These are phyloP conservation scores for Palloptera scutellata DNA, from an alignment of 2,888 invertebrate genomes.

Conservation along the genomic window DNA sequence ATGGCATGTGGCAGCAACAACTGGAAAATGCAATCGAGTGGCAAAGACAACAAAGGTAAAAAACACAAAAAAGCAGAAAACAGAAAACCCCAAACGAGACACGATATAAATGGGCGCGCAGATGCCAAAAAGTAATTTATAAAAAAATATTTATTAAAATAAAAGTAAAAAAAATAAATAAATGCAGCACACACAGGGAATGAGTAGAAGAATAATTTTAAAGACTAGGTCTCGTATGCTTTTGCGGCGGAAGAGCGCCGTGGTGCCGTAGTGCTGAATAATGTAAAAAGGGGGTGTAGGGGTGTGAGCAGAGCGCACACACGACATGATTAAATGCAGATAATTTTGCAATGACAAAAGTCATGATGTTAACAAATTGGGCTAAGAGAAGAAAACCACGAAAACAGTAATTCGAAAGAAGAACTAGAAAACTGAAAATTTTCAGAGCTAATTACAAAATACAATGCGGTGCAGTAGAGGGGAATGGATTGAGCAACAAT, in stretches of 20 bases:
- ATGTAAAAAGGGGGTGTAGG: not conserved
- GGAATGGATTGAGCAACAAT: too few relatives aligned
- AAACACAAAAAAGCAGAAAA: too few relatives aligned
- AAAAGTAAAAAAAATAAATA: not conserved
- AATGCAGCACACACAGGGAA: not conserved
- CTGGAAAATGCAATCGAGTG: not conserved
- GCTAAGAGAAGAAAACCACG: slow-evolving; percentile 1
- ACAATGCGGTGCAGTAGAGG: not conserved
- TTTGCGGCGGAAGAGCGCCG: not conserved
- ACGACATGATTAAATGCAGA: slow-evolving; percentile 29
- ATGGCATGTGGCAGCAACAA: not conserved
- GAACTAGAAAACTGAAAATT: not conserved
- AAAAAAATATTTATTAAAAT: not conserved
- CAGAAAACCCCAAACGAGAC: slow-evolving; percentile 19
- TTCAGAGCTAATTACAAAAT: not conserved
- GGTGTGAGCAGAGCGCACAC: not conserved
- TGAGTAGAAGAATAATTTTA: not conserved
- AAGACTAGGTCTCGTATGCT: not conserved
- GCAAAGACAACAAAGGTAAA: not conserved
- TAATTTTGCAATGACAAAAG: slow-evolving; percentile 35
- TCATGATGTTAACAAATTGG: slow-evolving; percentile 34
- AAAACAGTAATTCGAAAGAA: not conserved
- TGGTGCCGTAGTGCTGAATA: not conserved
- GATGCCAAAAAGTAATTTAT: slow-evolving; percentile 28
- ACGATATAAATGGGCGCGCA: slow-evolving; percentile 33